Percentiles rank a stretch among this genome's conserved stretches.
Conservation (phyloP, 2,888 invertebrate species). For the Caenorhabditis uteleia region DNA sequence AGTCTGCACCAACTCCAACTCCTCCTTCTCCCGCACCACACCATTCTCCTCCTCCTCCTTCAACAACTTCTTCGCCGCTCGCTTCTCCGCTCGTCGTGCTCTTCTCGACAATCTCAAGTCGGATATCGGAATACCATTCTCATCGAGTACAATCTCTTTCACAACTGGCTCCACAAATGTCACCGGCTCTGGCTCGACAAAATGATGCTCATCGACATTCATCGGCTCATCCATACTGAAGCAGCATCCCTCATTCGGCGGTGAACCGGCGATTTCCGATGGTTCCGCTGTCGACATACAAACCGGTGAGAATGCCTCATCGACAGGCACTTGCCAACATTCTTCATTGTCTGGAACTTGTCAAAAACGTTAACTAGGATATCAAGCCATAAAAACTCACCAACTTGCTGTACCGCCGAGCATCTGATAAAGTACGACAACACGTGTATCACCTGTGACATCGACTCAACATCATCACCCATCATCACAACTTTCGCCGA, state of each 20-base stretch:
- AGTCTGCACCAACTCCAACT: neutral
- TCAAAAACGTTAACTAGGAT: neutral
- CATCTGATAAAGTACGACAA: constrained; percentile 88
- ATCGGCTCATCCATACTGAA: too few relatives aligned
- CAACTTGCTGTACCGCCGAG: constrained; percentile 57
- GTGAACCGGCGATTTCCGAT: neutral
- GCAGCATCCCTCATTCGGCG: neutral
- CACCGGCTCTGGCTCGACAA: too few relatives aligned
- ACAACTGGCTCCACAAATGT: too few relatives aligned
- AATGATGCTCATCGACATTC: too few relatives aligned
- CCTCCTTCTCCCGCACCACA: too few relatives aligned
- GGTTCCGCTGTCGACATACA: constrained; percentile 4
- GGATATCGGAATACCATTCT: too few relatives aligned
- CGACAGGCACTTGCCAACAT: constrained; percentile 24
- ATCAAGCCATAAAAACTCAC: constrained; percentile 4
- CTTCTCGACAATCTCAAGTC: too few relatives aligned
- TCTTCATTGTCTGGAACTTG: constrained; percentile 9
- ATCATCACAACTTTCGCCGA: constrained; percentile 81
- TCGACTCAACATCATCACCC: constrained; percentile 75
- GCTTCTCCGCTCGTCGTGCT: too few relatives aligned
- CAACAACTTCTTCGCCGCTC: too few relatives aligned
- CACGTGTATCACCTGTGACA: constrained; percentile 76
- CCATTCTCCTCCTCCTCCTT: too few relatives aligned
- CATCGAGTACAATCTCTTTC: too few relatives aligned
- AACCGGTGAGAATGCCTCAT: constrained; percentile 27